Evolutionary conservation across 2,888 invertebrate genomes (phyloP), one percentile per base, ranked within the genome.

Genomic region (Microctonus brassicae): DNA sequence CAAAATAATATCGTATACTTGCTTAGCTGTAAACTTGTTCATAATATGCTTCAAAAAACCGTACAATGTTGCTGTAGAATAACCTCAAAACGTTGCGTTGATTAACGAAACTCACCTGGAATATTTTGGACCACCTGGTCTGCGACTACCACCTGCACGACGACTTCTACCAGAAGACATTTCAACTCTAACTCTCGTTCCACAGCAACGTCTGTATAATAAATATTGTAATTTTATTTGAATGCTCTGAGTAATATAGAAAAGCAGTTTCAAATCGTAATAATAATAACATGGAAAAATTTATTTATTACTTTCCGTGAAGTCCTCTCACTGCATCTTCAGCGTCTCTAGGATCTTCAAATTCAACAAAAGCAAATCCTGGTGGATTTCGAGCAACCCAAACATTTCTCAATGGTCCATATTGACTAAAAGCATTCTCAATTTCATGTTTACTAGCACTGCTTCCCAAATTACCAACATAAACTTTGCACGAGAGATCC

Each of bases 301-400:
- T n/a, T n/a, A n/a, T 24, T 34, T 90, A 93, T 91, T 89, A 94
- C 94, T 92, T 92, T 90, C 95, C 95, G 88, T 95, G 95, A 82
- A 96, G 88, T 29, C 94, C 95, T 82, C 95, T 89, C 94, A 97
- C 95, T 26, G 97, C 95, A 88, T 97, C 97, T 83, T 96, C 96
- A 10, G 97, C 97, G 88, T 98, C 98, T 76, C 96, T 90, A 7
- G 95, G 91, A 88, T 98, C 97, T 88, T 97, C 97, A 86, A 95
- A 97, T 87, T 97, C 97, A 1, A 97, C 96, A 88, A 97, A 97
- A 7, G 97, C 97, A 88, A 97, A 97, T 66, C 97, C 98, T 71
- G 98, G 97, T 13, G 96, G 97, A 88, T 98, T 97, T 79, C 97
- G 91, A 0, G 98, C 98, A n/a, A 98, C 97, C 98, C 98, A 98